These are phyloP conservation scores for Netta rufina DNA, from an alignment of 2,797 vertebrate genomes.

Conservation along the genomic window DNA sequence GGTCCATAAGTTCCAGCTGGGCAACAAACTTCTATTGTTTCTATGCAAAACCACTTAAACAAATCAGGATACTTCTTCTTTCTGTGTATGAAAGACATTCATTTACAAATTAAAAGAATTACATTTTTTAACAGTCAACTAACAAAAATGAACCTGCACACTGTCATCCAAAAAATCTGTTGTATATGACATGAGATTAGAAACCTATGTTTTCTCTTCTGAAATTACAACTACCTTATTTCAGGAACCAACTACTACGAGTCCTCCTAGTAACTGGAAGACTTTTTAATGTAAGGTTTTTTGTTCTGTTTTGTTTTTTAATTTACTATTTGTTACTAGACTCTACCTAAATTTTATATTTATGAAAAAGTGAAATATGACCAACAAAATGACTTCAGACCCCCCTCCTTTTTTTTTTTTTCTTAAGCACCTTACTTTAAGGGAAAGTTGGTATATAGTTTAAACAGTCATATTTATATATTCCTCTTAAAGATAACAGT, in stretches of 20 bases:
- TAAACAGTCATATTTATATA: background rate
- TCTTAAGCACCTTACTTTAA: background rate
- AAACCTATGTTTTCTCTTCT: background rate
- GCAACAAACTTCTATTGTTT: constrained; percentile 90
- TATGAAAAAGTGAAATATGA: background rate
- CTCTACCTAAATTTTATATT: background rate
- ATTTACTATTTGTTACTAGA: background rate
- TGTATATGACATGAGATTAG: background rate
- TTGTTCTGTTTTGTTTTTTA: background rate
- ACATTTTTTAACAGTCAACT: background rate
- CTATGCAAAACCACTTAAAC: constrained; percentile 95
- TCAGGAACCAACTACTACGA: background rate
- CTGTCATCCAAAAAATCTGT: background rate
- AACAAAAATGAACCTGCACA: background rate
- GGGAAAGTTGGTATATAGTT: background rate
- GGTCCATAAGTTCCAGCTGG: constrained; percentile 90
- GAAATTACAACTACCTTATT: background rate
- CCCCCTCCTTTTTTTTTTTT: accelerated
- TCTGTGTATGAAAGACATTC: constrained; percentile 71
- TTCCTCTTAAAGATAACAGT: background rate
- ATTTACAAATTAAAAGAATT: background rate
- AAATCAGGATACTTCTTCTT: constrained; percentile 90
- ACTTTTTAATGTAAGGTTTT: background rate
- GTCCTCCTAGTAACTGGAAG: background rate
- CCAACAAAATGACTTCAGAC: background rate